Evolutionary conservation across 2,797 vertebrate species (phyloP), one percentile per base, ranked within the genome.

Genomic region (Tinamus major): DNA sequence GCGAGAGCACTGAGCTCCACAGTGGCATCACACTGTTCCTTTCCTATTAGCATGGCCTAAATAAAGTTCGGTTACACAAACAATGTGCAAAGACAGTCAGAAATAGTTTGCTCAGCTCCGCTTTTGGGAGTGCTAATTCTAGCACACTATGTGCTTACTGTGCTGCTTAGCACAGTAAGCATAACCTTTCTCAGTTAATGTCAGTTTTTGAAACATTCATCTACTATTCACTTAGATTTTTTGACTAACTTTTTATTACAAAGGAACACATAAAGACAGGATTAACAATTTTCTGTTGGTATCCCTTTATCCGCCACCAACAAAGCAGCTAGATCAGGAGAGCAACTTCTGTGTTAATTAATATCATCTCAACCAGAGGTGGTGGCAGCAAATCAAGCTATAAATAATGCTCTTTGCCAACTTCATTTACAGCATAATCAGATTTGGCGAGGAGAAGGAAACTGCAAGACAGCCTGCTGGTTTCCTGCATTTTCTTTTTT

Each of bases 331-430:
- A 77, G 63, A 76, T 79, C 42, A 49, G 2, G 64, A 81, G 44
- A 70, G 44, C 44, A 82, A 53, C 29, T 92, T 90, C 87, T 88
- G 33, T 71, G 48, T 92, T 94, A 92, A 94, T 89, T 95, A 88
- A 89, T 65, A 51, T 80, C 58, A 83, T 41, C 79, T 80, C 74
- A 74, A 42, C 64, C 75, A 61, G 41, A 94, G 49, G 21, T 70
- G 44, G 74, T 70, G 55, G 78, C 79, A 95, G 75, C 56, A 59
- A 10, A 67, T 77, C 85, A 79, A 70, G 62, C 23, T 64, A 90
- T 93, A 86, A 95, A 89, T 87, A 90, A 94, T 69, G 80, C 53
- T 92, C 76, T 95, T 92, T 90, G 65, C 69, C 70, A 86, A 42
- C 27, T 67, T 7, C 0, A 3, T 49, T 74, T 31, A 1, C 68